phyloP scores from a whole-genome alignment of 2,888 invertebrate species.

The Mechanitis mazaeus region DNA sequence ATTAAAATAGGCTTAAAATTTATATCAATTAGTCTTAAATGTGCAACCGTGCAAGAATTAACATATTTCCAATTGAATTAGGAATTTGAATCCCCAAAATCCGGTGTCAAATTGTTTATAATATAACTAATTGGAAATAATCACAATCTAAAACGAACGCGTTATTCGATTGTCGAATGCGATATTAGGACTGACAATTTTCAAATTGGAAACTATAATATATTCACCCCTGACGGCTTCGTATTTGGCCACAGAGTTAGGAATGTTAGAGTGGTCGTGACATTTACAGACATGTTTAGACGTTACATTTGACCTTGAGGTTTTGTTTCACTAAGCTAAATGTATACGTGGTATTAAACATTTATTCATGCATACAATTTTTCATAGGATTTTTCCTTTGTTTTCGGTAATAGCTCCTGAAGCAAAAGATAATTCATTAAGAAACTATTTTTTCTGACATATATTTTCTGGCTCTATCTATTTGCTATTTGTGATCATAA shows the following conservation, averaged over 20 bases:
- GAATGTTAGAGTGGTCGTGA: conserved; percentile 29
- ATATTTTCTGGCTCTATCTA: not conserved
- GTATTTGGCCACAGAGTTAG: conserved; percentile 30
- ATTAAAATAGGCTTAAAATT: too few relatives aligned
- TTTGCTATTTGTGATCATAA: conserved; percentile 31
- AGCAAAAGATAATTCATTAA: not conserved
- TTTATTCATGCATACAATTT: too few relatives aligned
- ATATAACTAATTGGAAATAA: conserved; percentile 69
- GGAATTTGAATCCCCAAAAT: conserved; percentile 20
- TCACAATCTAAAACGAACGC: conserved; percentile 58
- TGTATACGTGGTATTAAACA: too few relatives aligned
- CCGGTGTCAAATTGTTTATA: conserved; percentile 45
- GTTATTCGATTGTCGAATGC: conserved; percentile 60
- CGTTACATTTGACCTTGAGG: too few relatives aligned
- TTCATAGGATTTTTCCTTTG: too few relatives aligned
- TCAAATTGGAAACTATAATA: conserved; percentile 67
- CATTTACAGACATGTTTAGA: conserved; percentile 16
- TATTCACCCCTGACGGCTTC: conserved; percentile 59
- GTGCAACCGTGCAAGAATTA: not conserved
- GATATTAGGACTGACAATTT: conserved; percentile 71
- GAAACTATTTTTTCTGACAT: not conserved
- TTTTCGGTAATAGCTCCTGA: not conserved
- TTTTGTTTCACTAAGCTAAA: too few relatives aligned
- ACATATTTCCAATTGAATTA: conserved; percentile 14
- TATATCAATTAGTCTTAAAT: too few relatives aligned